phyloP scores from a whole-genome alignment of 53 echinoderm and acorn worm species.

The Arbacia lixula region DNA sequence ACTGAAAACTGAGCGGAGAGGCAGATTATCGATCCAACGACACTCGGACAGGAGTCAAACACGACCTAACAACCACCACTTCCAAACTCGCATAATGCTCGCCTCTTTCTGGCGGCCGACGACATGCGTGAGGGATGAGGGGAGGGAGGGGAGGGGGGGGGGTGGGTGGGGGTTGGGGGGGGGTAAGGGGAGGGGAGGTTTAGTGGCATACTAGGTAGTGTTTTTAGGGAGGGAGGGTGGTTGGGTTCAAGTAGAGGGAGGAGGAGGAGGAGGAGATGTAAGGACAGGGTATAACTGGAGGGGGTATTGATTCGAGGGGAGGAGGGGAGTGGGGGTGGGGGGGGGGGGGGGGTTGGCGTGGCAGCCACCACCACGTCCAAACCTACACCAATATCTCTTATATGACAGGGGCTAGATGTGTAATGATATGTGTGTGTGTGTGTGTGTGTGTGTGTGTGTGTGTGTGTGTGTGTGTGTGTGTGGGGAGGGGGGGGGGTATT shows the following conservation, averaged over 20 bases:
- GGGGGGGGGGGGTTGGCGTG: background rate
- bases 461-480: too few relatives aligned
- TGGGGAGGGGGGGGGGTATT: too few relatives aligned
- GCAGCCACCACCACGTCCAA: background rate
- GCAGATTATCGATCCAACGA: conserved; percentile 23
- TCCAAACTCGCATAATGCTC: background rate
- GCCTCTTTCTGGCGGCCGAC: too few relatives aligned
- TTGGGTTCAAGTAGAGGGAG: background rate
- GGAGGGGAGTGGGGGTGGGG: background rate
- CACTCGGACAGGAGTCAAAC: conserved; percentile 16
- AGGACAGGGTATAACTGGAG: too few relatives aligned
- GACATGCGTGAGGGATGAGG: background rate
- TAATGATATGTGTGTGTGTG: too few relatives aligned
- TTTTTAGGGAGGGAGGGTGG: background rate
- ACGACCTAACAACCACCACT: conserved; percentile 7
- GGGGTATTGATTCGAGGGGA: background rate
- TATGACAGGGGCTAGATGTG: too few relatives aligned
- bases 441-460: too few relatives aligned
- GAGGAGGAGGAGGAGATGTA: too few relatives aligned
- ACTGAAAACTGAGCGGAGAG: conserved; percentile 24
- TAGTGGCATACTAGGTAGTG: too few relatives aligned
- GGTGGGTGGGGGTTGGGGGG: background rate
- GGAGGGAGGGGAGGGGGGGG: background rate
- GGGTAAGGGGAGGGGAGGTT: background rate
- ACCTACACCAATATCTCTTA: background rate